Evolutionary conservation across 2,888 invertebrate genomes (phyloP).

Genomic region (Plebejus argus): DNA sequence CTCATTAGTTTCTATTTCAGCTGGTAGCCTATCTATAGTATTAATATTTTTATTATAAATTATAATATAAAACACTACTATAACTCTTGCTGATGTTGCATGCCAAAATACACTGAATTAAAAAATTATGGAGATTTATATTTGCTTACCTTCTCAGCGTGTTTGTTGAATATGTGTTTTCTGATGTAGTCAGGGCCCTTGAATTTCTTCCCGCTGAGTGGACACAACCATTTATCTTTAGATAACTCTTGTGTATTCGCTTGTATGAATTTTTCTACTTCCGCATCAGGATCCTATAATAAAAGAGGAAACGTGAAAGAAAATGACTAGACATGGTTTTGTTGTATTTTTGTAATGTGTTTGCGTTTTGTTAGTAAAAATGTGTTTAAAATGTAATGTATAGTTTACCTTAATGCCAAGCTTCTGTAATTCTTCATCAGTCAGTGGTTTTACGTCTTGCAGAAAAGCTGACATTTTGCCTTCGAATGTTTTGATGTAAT

Average conservation of each 20-base stretch:
- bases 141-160: constrained; percentile 89
- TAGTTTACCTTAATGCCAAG: constrained; percentile 87
- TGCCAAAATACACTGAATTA: too few relatives aligned
- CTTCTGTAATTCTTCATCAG: constrained; percentile 89
- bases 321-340: not conserved
- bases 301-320: constrained; percentile 16
- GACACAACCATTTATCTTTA: constrained; percentile 99
- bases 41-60: too few relatives aligned
- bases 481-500: constrained; percentile 91
- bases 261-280: constrained; percentile 96
- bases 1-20: too few relatives aligned
- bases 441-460: constrained; percentile 86
- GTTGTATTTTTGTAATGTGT: not conserved
- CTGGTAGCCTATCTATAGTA: too few relatives aligned
- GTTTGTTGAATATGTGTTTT: constrained; percentile 99
- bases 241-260: constrained; percentile 98
- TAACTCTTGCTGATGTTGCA: too few relatives aligned
- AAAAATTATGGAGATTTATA: not conserved
- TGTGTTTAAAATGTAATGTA: not conserved
- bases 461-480: constrained; percentile 95
- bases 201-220: constrained; percentile 98
- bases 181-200: constrained; percentile 99
- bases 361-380: not conserved
- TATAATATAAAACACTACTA: too few relatives aligned
- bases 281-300: constrained; percentile 80